phyloP scores from a whole-genome alignment of 2,888 invertebrate genomes.

The Drosophila peninsularis region DNA sequence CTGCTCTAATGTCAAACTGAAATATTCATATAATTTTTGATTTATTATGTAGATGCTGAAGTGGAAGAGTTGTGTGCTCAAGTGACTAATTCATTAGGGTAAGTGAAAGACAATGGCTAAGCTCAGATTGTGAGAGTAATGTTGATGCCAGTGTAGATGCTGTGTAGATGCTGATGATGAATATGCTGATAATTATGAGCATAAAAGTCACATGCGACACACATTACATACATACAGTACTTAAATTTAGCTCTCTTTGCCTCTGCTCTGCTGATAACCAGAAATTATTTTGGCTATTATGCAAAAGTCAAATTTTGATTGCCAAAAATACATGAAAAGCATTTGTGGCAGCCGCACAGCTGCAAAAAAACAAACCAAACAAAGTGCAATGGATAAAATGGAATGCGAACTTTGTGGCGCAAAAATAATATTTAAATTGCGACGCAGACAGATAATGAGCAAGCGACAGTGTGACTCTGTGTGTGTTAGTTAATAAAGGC shows the following conservation, averaged over 20 bases:
- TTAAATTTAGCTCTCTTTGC: no score
- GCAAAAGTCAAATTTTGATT: background rate
- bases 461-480: background rate
- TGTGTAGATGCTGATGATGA: background rate
- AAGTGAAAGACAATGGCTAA: background rate
- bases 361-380: conserved; percentile 37
- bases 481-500: conserved; percentile 11
- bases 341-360: no score
- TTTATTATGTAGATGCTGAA: background rate
- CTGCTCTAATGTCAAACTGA: background rate
- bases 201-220: background rate
- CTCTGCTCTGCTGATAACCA: background rate
- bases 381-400: conserved; percentile 25
- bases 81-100: conserved; percentile 3
- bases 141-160: background rate
- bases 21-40: conserved; percentile 9
- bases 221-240: no score
- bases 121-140: background rate
- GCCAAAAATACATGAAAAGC: conserved; percentile 1
- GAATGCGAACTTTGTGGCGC: background rate
- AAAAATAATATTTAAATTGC: conserved; percentile 60
- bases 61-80: conserved; percentile 1
- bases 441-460: conserved; percentile 2
- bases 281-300: background rate
- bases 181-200: background rate